Evolutionary conservation across 2,888 invertebrate genomes (phyloP).

Genomic region (Thera obeliscata): DNA sequence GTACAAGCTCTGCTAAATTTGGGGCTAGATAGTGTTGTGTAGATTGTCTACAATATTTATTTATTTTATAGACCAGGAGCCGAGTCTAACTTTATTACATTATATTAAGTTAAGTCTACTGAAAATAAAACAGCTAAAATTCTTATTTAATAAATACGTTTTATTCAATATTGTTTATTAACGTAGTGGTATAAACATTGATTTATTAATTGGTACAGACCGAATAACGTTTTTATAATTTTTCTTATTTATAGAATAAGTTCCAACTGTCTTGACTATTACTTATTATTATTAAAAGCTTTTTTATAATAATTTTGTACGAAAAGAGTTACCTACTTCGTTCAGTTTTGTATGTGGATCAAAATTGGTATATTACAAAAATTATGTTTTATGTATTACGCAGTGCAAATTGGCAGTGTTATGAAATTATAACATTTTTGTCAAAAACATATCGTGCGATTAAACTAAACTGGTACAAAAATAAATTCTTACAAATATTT

Average conservation of each 20-base stretch:
- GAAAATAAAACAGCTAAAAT: conserved; percentile 55
- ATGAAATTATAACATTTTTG: conserved; percentile 31
- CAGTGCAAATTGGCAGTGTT: conserved; percentile 69
- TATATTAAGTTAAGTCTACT: conserved; percentile 17
- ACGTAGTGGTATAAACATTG: conserved; percentile 46
- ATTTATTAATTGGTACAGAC: conserved; percentile 24
- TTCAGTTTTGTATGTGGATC: neutral
- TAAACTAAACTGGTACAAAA: conserved; percentile 72
- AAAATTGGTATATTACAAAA: conserved; percentile 7
- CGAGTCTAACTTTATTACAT: neutral
- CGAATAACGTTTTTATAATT: conserved; percentile 25
- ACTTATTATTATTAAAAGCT: neutral
- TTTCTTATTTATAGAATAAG: neutral
- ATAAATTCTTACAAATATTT: conserved; percentile 64
- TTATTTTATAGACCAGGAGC: conserved; percentile 3
- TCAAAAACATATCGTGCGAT: conserved; percentile 43
- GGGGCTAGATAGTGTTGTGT: too few species aligned
- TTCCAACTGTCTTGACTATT: neutral
- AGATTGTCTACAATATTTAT: too few species aligned
- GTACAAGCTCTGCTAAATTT: too few species aligned
- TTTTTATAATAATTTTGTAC: conserved; percentile 1
- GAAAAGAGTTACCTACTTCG: neutral
- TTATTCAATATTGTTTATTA: conserved; percentile 64
- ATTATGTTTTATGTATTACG: too few species aligned
- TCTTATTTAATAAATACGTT: conserved; percentile 80